Base-by-base conservation (phyloP, 64 coral and sea anemone species). In the Montipora cactus region DNA sequence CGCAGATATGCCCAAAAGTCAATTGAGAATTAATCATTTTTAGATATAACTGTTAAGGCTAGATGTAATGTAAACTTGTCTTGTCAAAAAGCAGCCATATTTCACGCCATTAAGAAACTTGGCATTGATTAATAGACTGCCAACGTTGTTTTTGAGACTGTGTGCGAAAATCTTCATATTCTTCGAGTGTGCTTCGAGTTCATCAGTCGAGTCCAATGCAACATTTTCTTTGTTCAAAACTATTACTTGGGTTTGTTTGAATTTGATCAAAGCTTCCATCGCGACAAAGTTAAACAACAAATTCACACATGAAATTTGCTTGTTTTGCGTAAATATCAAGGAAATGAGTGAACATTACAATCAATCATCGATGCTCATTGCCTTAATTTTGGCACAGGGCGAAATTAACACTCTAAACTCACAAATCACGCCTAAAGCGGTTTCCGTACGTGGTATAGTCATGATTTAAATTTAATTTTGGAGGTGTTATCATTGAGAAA, bases 11-110 rank as follows among this genome's bases (percentile, higher is more conserved):
- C 44, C 61, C 82, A 70, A 71, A 85, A 85, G 82, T 69, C 82
- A 85, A 85, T 85, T 50, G 82, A 85, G 82, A 85, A 85, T 85
- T 85, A 85, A 85, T 85, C 82, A 85, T 85, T 85, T 71, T 85
- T 49, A 85, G 82, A 85, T 85, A 85, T 85, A 70, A 85, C 66
- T 85, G 82, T 85, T 85, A 85, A 71, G 66, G 66, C 44, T 85
- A 22, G 82, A 69, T 71, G 66, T 49, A 69, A 85, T 83, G 82
- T 85, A 85, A 85, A 85, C 82, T 85, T 85, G 70, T 70, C 82
- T 85, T 47, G 44, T 85, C 66, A 71, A 70, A 84, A 71, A 49
- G 44, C 66, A 45, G 66, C 44, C 62, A 85, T 49, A 70, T 85
- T 69, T 69, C 64, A 70, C 82, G 6, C 64, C 82, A 85, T 71